phyloP scores from a whole-genome alignment of 1,140 invertebrate genomes.

The Ceratitis capitata region DNA sequence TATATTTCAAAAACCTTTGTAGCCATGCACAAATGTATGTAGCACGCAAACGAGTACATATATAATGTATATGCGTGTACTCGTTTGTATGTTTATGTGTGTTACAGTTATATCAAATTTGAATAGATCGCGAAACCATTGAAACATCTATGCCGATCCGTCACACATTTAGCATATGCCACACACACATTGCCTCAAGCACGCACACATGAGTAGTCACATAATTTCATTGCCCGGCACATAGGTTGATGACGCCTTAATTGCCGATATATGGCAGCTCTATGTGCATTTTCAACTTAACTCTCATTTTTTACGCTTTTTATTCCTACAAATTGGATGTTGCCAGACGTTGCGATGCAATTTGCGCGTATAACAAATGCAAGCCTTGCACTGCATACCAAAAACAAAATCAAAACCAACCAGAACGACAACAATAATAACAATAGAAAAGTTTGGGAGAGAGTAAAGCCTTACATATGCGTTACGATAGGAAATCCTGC shows the following conservation, averaged over 20 bases:
- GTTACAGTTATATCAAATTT: neutral
- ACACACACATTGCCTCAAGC: neutral
- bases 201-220: neutral
- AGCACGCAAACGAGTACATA: neutral
- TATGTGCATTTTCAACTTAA: neutral
- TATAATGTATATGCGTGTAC: too few relatives aligned
- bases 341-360: constrained; percentile 2
- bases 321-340: neutral
- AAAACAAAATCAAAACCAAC: neutral
- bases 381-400: neutral
- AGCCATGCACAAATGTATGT: neutral
- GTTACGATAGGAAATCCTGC: neutral
- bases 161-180: neutral
- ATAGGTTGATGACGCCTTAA: neutral
- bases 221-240: neutral
- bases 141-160: neutral
- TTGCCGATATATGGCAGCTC: neutral
- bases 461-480: neutral
- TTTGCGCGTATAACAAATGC: neutral
- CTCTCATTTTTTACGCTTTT: neutral
- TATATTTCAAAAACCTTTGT: neutral
- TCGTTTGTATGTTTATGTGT: too few relatives aligned
- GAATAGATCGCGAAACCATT: neutral
- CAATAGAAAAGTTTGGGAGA: neutral
- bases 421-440: neutral